Evolutionary conservation across 1,140 invertebrate species (phyloP).

Genomic region (Bombus ignitus): DNA sequence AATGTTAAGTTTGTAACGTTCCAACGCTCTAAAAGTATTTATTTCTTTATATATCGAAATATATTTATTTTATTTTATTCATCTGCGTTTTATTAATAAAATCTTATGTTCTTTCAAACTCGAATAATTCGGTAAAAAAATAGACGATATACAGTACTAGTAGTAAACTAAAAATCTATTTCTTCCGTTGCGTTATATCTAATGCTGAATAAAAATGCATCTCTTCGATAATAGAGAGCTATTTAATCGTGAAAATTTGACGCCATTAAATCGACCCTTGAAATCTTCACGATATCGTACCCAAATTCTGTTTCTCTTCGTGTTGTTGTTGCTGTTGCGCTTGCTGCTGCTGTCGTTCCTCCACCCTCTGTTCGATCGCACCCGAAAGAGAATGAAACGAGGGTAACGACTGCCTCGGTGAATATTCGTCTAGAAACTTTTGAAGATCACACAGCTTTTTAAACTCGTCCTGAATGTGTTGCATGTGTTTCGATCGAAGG

Average conservation of each 20-base stretch:
- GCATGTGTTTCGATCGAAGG: constrained; percentile 78
- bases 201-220: not conserved
- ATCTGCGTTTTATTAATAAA: not conserved
- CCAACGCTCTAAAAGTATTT: constrained; percentile 28
- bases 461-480: constrained; percentile 79
- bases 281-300: not conserved
- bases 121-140: not conserved
- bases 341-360: constrained; percentile 43
- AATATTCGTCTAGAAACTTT: constrained; percentile 76
- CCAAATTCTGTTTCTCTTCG: constrained; percentile 26
- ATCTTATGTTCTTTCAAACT: too few species aligned
- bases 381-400: not conserved
- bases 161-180: not conserved
- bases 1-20: not conserved
- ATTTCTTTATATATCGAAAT: constrained; percentile 35
- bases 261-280: not conserved
- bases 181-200: not conserved
- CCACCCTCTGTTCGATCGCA: constrained; percentile 16
- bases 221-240: not conserved
- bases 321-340: constrained; percentile 38
- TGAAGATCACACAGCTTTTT: constrained; percentile 78
- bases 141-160: not conserved
- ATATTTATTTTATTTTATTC: constrained; percentile 44
- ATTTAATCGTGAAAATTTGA: not conserved
- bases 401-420: constrained; percentile 49